These are phyloP conservation scores for Drosophila kepulauana DNA, from an alignment of 1,140 invertebrate genomes.

Conservation along the genomic window DNA sequence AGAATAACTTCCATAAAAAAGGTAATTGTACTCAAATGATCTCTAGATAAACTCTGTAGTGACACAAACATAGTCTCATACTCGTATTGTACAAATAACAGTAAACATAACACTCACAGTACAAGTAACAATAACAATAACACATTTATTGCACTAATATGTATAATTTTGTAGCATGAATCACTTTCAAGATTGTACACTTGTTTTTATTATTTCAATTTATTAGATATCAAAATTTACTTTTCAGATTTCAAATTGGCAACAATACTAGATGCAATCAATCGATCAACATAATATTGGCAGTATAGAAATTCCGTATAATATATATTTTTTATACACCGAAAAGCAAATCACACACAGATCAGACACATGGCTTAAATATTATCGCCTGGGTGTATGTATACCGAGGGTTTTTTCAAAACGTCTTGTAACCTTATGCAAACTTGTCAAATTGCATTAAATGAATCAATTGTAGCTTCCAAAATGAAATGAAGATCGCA, in stretches of 20 bases:
- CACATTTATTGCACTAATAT: slow-evolving; percentile 24
- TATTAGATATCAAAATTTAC: slow-evolving; percentile 16
- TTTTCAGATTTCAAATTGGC: slow-evolving; percentile 38
- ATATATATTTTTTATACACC: slow-evolving; percentile 2
- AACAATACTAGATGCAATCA: background rate
- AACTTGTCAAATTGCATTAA: slow-evolving; percentile 35
- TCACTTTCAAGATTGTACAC: background rate
- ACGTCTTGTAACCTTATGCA: slow-evolving; percentile 21
- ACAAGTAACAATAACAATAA: slow-evolving; percentile 10
- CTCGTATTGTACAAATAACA: slow-evolving; percentile 8
- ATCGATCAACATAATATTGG: slow-evolving; percentile 16
- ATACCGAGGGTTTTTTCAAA: slow-evolving; percentile 33
- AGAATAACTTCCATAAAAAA: slow-evolving; percentile 13
- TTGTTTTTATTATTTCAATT: slow-evolving; percentile 11
- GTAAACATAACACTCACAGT: slow-evolving; percentile 11
- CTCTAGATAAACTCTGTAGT: background rate
- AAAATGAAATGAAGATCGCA: slow-evolving; percentile 25
- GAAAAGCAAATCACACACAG: slow-evolving; percentile 8
- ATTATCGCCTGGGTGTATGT: slow-evolving; percentile 26
- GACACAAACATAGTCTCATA: slow-evolving; percentile 1
- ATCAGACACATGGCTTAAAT: slow-evolving; percentile 7
- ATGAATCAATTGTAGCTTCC: slow-evolving; percentile 57
- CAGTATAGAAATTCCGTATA: background rate
- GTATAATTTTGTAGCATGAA: slow-evolving; percentile 14
- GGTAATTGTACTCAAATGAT: slow-evolving; percentile 52